Evolutionary conservation across 2,113 vertebrate species (phyloP), one percentile per base, ranked within the genome.

Genomic region (Bubo scandiacus): DNA sequence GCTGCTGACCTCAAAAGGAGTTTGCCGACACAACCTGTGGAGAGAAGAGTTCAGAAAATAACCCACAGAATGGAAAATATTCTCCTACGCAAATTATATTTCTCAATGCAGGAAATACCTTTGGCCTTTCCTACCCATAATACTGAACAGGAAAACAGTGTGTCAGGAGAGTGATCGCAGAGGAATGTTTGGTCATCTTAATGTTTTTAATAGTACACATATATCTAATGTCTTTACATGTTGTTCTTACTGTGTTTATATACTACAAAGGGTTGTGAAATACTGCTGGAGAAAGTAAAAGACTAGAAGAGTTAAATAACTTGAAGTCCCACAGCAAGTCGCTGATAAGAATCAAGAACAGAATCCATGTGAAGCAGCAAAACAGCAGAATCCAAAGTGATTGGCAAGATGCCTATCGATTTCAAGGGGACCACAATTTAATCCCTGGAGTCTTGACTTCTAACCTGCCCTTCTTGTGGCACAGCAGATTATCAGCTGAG

Each of bases 401-500:
- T 13, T 82, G 83, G 81, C 88, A 92, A 70, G 51, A 91, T 54
- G 89, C 94, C 89, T 91, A 94, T 84, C 19, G 5, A 51, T 97
- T 97, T 97, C 88, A 95, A 90, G 92, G 43, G 29, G 62, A 86
- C 72, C n/a, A 43, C 57, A 55, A 12, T 75, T 82, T 85, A 92
- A 85, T 92, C 89, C 86, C 79, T 11, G 12, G 74, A 70, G 88
- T n/a, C 74, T 36, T 87, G 81, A 94, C 88, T 97, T 95, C 81
- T 92, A 92, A 89, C 81, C 83, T 75, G 68, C 80, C 92, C 70
- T 94, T 67, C 68, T 67, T 61, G 65, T 65, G 91, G 36, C 75
- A 94, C 83, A 75, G 59, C 61, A 90, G 47, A 92, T 92, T 88
- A 95, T 90, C 88, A 86, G 54, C 55, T 91, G 92, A 91, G 92